Evolutionary conservation across 2,888 invertebrate species (phyloP).

Genomic region (Liposcelis brunnea): DNA sequence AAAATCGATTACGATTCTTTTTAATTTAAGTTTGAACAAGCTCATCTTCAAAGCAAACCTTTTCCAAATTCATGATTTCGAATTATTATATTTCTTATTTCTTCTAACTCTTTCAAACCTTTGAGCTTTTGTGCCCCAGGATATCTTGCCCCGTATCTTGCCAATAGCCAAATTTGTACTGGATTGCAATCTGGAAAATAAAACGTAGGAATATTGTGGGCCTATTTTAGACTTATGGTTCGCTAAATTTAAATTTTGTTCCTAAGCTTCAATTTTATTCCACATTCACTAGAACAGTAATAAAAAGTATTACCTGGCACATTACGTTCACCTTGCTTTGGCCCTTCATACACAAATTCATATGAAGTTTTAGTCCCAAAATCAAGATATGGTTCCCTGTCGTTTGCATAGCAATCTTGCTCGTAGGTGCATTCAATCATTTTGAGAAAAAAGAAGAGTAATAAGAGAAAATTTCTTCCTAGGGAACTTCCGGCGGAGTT

Average conservation of each 20-base stretch:
- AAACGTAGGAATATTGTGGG: conserved; percentile 10
- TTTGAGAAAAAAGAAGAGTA: no score
- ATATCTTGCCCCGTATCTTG: conserved; percentile 38
- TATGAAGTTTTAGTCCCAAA: conserved; percentile 65
- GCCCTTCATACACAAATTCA: conserved; percentile 39
- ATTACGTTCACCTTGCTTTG: neutral
- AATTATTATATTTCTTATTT: conserved; percentile 43
- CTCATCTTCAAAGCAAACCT: conserved; percentile 25
- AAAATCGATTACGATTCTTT: no score
- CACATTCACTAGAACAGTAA: conserved; percentile 9
- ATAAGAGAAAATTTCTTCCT: no score
- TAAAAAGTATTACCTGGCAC: conserved; percentile 37
- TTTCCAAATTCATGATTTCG: conserved; percentile 42
- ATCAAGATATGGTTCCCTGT: conserved; percentile 44
- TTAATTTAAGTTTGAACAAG: no score
- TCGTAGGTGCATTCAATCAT: no score
- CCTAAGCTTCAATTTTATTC: no score
- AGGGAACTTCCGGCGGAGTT: no score
- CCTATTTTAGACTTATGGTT: neutral
- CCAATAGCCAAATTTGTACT: conserved; percentile 52
- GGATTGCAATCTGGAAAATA: conserved; percentile 46
- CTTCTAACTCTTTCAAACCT: conserved; percentile 35
- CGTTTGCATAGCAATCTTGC: conserved; percentile 35
- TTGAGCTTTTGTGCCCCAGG: conserved; percentile 35
- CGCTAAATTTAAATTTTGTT: no score